phyloP scores from a whole-genome alignment of 2,113 vertebrate species.

The Notarius lentiginosus region DNA sequence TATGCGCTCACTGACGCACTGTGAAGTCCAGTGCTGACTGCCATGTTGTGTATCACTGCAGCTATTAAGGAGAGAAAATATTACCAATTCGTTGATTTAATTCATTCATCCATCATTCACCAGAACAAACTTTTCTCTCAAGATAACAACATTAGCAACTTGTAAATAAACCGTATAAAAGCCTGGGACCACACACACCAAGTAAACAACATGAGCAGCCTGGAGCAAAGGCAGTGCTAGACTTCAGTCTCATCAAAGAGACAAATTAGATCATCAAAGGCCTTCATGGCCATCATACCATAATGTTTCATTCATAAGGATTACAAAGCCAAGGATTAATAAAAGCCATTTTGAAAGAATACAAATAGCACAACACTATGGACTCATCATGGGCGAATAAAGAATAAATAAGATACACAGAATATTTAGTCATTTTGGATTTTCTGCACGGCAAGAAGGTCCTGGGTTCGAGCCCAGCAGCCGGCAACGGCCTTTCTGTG shows the following conservation, averaged over 20 bases:
- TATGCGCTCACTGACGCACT: conserved; percentile 16
- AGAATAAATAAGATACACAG: background rate
- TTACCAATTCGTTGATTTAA: background rate
- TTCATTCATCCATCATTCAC: background rate
- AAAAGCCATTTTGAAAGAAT: background rate
- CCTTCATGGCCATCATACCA: background rate
- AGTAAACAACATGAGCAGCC: background rate
- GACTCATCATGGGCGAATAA: background rate
- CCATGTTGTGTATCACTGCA: conserved; percentile 25
- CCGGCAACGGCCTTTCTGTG: too few species aligned
- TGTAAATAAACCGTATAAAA: background rate
- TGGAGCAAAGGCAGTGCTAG: background rate
- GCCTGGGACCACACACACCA: background rate
- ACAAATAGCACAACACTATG: background rate
- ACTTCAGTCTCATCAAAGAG: background rate
- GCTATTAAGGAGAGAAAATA: background rate
- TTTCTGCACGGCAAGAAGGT: background rate
- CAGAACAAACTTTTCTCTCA: background rate
- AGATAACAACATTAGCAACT: background rate
- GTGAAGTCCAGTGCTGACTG: conserved; percentile 1
- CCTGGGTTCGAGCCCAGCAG: too few species aligned
- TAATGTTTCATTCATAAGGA: background rate
- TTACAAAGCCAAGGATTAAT: background rate
- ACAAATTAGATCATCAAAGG: background rate
- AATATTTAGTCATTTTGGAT: background rate